Base-by-base conservation (phyloP, 2,888 invertebrate genomes). In the Cephus sareptanus region DNA sequence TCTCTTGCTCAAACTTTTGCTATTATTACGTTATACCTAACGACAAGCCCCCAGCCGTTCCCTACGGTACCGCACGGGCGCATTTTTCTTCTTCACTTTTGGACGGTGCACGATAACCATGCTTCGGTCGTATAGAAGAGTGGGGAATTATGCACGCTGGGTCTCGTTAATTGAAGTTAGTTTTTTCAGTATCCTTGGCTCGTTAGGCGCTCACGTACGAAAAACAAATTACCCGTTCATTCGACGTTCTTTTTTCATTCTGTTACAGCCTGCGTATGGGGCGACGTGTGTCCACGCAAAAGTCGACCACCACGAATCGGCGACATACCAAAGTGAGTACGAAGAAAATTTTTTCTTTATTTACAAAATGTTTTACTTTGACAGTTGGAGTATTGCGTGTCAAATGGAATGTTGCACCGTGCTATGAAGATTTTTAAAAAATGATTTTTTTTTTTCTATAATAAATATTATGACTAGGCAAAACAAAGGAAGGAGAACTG, bases 301-400 rank as follows among this genome's bases (percentile, higher is more conserved):
- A 85, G 86, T 76, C 87, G 89, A 70, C 88, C 88, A 71, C 89
- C 89, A n/a, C 86, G 87, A 83, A 89, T 89, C 77, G 89, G 89
- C 75, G 89, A 89, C 69, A 89, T 89, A 77, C 89, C 89, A 40
- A 87, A 85, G 89, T 89, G 79, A 86, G 89, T 85, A 56, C 11
- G 30, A 33, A 30, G 33, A 30, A 1, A 40, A 0, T 4, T 15
- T 23, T 13, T 4, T 37, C 1, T 13, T 13, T 4, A 15, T 37
- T 37, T 37, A 15, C 13, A 40, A 40, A 40, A 15, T 40, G 0
- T 2, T 15, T 15, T 23, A 56, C 23, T 23, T 56, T 23, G 56
- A 23, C 6, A 56, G 23, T 56, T 23, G 23, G 56, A 56, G 9
- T 56, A 56, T 56, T 9, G 56, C 15, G 23, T 23, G 23, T 23